Base-by-base conservation (phyloP, 2,888 invertebrate species). In the Drosophila recens region DNA sequence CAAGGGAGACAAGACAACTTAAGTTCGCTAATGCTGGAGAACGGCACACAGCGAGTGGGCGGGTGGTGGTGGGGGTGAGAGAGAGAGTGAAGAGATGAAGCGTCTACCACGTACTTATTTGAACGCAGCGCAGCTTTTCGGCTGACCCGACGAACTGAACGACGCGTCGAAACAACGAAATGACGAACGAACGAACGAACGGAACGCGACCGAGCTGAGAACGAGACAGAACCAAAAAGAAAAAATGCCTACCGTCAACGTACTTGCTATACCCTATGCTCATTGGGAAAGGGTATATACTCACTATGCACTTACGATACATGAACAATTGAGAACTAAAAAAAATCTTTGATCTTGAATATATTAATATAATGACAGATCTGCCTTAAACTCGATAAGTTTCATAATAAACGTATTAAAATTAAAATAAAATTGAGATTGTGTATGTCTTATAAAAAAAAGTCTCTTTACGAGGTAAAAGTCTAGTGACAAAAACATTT, bases 81-180 rank as follows among this genome's bases (percentile, higher is more conserved):
- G 20, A 15, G 11, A 17, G n/a, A 23, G 13, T 27, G 45, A 36
- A 17, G 20, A 27, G 56, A 27, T 15, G 15, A 11, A 27, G 27
- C 59, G 54, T 27, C 36, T 34, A 66, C 48, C 70, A 48, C 40
- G 3, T 59, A 71, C 75, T 51, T 75, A 70, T 70, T 74, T 70
- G 49, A 51, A 23, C 51, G 56, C 54, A 51, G 46, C 42, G 36
- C 53, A 66, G 46, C 43, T 57, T 64, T 62, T 61, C 51, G 66
- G 30, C 67, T 33, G 57, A 64, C 48, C 59, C 51, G 27, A 63
- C 58, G 40, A 49, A 73, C 36, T 20, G 53, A 53, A 17, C 54
- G 54, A 54, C 52, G 10, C 54, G 54, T 48, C 52, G 8, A 45
- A 66, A 27, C 40, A 30, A 40, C 36, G 27, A 36, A 30, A 58